These are phyloP conservation scores for Rhingia rostrata DNA, from an alignment of 2,888 invertebrate species.

Conservation along the genomic window DNA sequence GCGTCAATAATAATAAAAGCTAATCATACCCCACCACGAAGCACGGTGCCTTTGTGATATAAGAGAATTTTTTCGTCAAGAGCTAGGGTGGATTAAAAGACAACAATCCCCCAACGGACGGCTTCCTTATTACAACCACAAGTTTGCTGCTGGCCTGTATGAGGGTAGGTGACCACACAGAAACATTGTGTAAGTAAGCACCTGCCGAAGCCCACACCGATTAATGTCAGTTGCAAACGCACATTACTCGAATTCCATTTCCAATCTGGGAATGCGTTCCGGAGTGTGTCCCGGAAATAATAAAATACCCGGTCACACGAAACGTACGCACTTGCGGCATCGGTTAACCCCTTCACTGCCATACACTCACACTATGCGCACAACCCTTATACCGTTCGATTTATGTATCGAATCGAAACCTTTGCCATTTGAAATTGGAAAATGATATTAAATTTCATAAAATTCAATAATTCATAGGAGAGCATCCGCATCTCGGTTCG, in stretches of 20 bases:
- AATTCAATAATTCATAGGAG: slow-evolving; percentile 54
- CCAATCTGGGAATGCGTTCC: neutral
- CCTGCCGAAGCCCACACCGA: slow-evolving; percentile 33
- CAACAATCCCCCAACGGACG: neutral
- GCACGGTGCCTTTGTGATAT: slow-evolving; percentile 1
- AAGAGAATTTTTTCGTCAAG: slow-evolving; percentile 15
- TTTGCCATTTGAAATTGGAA: slow-evolving; percentile 42
- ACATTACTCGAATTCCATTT: neutral
- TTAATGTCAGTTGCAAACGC: slow-evolving; percentile 30
- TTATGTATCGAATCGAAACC: slow-evolving; percentile 5
- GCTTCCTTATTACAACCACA: slow-evolving; percentile 11
- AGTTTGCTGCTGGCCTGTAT: no score
- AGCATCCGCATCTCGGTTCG: neutral
- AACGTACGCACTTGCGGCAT: slow-evolving; percentile 6
- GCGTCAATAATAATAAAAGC: slow-evolving; percentile 54
- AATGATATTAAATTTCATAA: slow-evolving; percentile 52
- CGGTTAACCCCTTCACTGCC: slow-evolving; percentile 29
- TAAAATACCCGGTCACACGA: slow-evolving; percentile 25
- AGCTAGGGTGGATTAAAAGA: slow-evolving; percentile 34
- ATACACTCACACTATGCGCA: neutral
- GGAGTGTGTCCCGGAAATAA: slow-evolving; percentile 52
- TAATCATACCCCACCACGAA: slow-evolving; percentile 26
- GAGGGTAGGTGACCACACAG: neutral
- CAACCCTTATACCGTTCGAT: neutral
- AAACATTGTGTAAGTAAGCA: slow-evolving; percentile 1